Base-by-base conservation (phyloP, 1,140 invertebrate genomes). In the Chironomus tepperi region DNA sequence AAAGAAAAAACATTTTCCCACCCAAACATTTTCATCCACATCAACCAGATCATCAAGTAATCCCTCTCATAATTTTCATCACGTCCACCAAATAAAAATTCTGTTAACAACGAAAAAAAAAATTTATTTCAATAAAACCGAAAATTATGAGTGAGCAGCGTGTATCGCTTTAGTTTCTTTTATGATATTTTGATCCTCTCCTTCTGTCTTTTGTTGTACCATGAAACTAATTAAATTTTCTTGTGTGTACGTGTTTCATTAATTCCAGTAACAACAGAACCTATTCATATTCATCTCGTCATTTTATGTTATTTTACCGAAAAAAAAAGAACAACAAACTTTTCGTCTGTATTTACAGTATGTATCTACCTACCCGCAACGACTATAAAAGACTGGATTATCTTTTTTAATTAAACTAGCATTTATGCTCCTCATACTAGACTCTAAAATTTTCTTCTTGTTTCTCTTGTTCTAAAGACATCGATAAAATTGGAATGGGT, bases 331-430 rank as follows among this genome's bases (percentile, higher is more conserved):
- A 34, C 24, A 34, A 34, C 24, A 34, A 57, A 57, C 10, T 57
- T 57, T 57, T 57, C 47, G n/a, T 57, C 47, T 57, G n/a, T n/a
- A n/a, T n/a, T n/a, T n/a, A n/a, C n/a, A n/a, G n/a, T 43, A 47
- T 15, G 9, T 47, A 7, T 15, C 43, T 57, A 57, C 47, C 65
- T 70, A 70, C 19, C 65, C 65, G 19, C 65, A 70, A 70, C 16
- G 16, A 70, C 19, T 70, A 70, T 21, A 21, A 70, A 70, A 21
- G 18, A 57, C 47, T 21, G 65, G 65, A 70, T 70, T 70, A 70
- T 70, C 65, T 19, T 70, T 70, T 70, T 70, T 70, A 70, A 70
- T 70, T 70, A 70, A 70, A 70, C 16, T 70, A 70, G 19, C 65
- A 70, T 70, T 70, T 21, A 70, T 57, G 47, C n/a, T 34, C 24